Percentiles rank a stretch among this genome's conserved stretches.
Evolutionary conservation across 2,888 invertebrate species (phyloP).

Genomic region (Zelleria hepariella): DNA sequence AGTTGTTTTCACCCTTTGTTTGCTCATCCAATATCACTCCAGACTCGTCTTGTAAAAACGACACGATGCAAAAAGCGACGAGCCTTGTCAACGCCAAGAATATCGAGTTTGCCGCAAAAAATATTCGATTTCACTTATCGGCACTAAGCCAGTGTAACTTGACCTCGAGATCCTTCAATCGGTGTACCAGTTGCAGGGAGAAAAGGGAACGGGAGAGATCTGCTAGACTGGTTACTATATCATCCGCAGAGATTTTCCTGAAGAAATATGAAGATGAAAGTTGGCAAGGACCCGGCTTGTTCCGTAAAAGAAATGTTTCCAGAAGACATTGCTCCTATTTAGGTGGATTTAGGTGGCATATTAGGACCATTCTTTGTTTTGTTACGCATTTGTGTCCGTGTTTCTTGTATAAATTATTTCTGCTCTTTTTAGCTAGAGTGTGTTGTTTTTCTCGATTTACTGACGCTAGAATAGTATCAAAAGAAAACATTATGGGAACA

Average conservation of each 20-base stretch:
- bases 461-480: too few relatives aligned
- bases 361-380: background rate
- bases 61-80: background rate
- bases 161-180: background rate
- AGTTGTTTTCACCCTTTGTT: too few relatives aligned
- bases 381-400: background rate
- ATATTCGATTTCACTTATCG: conserved; percentile 8
- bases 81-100: conserved; percentile 1
- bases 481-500: too few relatives aligned
- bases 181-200: background rate
- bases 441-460: too few relatives aligned
- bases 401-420: background rate
- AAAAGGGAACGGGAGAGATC: conserved; percentile 6
- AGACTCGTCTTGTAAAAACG: too few relatives aligned
- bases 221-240: conserved; percentile 15
- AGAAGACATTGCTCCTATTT: background rate
- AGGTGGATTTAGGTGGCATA: too few relatives aligned
- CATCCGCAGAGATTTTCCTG: conserved; percentile 26
- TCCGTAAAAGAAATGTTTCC: conserved; percentile 16
- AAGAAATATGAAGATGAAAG: conserved; percentile 38
- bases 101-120: conserved; percentile 5
- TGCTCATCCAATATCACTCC: too few relatives aligned
- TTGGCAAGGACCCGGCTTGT: conserved; percentile 25
- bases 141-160: background rate
- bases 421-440: too few relatives aligned